phyloP scores from a whole-genome alignment of 2,797 vertebrate genomes.

The Chelonia mydas region DNA sequence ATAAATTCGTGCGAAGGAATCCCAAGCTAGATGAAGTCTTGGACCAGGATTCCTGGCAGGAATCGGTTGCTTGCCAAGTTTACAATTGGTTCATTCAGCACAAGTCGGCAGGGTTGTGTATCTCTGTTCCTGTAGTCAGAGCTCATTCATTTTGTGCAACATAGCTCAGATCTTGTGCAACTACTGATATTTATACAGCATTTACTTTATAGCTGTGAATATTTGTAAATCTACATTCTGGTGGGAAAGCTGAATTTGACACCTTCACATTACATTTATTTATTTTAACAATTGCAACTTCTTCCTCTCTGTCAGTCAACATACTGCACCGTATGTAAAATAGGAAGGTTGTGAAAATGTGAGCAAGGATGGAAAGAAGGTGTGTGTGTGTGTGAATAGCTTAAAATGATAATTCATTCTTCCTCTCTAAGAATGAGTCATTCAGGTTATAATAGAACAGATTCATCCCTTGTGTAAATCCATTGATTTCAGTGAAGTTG shows the following conservation, averaged over 20 bases:
- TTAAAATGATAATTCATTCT: background rate
- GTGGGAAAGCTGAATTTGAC: constrained; percentile 39
- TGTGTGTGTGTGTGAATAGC: background rate
- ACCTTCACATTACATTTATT: constrained; percentile 23
- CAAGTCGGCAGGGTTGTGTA: constrained; percentile 67
- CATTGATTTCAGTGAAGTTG: background rate
- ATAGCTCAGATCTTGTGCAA: constrained; percentile 63
- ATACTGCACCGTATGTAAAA: background rate
- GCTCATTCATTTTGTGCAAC: constrained; percentile 64
- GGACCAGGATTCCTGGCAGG: constrained; percentile 58
- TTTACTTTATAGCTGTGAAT: constrained; percentile 62
- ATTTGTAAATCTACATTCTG: background rate
- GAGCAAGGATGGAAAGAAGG: background rate
- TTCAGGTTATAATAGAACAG: background rate
- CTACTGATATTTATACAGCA: constrained; percentile 65
- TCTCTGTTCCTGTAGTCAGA: constrained; percentile 66
- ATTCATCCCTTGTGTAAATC: background rate
- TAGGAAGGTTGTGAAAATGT: rapidly evolving
- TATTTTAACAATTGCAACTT: constrained; percentile 30
- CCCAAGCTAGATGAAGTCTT: constrained; percentile 39
- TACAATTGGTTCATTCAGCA: constrained; percentile 67
- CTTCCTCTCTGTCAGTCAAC: constrained; percentile 30
- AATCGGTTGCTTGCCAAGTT: constrained; percentile 53
- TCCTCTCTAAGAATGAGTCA: background rate
- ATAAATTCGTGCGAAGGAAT: constrained; percentile 1